These are phyloP conservation scores for Saguinus midas DNA, from an alignment of 2,113 vertebrate species.

Conservation along the genomic window DNA sequence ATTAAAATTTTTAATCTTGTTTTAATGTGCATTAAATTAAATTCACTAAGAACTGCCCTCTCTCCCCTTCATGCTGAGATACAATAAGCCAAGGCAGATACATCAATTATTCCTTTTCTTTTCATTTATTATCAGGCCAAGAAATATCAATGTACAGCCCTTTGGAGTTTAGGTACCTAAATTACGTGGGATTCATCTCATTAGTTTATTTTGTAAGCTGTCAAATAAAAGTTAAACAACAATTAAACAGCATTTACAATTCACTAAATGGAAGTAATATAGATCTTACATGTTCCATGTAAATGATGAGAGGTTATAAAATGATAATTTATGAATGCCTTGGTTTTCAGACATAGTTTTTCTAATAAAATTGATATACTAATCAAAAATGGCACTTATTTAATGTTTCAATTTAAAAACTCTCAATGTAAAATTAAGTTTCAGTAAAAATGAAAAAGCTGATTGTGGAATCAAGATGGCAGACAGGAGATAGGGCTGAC, in stretches of 20 bases:
- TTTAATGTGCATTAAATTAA: not conserved
- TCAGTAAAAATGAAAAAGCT: not conserved
- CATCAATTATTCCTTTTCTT: not conserved
- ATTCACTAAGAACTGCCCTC: not conserved
- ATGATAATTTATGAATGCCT: not conserved
- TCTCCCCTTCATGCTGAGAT: not conserved
- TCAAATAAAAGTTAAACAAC: conserved; percentile 22
- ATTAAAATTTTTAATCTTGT: not conserved
- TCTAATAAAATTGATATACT: not conserved
- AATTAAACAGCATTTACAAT: conserved; percentile 27
- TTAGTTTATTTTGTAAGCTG: not conserved
- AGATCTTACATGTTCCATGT: not conserved
- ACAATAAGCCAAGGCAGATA: not conserved
- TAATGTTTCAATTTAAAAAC: not conserved
- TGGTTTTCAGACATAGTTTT: not conserved
- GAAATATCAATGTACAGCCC: not conserved
- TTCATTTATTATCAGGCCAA: not conserved
- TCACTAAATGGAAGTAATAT: conserved; percentile 30
- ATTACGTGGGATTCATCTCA: not conserved
- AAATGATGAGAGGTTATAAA: not conserved
- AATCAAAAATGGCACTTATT: not conserved
- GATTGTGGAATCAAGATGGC: too few relatives aligned
- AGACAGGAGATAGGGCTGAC: too few relatives aligned
- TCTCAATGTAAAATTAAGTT: not conserved
- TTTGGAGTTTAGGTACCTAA: not conserved